Conservation (phyloP, 2,888 invertebrate species). For the Callimorpha dominula region DNA sequence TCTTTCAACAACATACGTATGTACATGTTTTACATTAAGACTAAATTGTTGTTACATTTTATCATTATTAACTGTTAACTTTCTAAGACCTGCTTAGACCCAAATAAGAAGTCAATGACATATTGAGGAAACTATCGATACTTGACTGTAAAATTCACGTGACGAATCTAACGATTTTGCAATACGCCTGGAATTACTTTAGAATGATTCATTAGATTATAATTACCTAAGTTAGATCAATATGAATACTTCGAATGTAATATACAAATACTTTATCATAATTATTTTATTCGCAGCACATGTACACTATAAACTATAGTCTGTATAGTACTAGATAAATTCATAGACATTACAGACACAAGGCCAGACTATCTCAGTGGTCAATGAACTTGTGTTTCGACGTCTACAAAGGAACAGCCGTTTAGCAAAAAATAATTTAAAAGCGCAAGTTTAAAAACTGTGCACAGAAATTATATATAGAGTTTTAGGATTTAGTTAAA, state of each 20-base stretch:
- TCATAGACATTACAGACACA: constrained; percentile 65
- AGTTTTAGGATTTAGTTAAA: not conserved
- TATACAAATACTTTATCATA: constrained; percentile 29
- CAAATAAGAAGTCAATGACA: constrained; percentile 72
- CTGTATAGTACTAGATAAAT: constrained; percentile 56
- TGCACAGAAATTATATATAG: constrained; percentile 39
- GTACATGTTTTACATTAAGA: not conserved
- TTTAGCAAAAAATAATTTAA: constrained; percentile 56
- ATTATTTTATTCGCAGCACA: constrained; percentile 30
- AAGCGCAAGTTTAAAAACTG: constrained; percentile 49
- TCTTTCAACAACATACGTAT: not conserved
- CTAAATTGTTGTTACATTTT: constrained; percentile 5
- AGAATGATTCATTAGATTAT: constrained; percentile 45
- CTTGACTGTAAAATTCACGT: constrained; percentile 67
- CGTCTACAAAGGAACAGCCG: constrained; percentile 63
- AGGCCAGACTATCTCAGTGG: constrained; percentile 75
- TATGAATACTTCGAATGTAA: constrained; percentile 14
- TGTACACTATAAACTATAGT: constrained; percentile 12
- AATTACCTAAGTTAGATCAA: constrained; percentile 36
- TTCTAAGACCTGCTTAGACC: constrained; percentile 50
- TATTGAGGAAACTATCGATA: constrained; percentile 75
- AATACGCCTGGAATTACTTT: constrained; percentile 55
- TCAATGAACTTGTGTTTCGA: constrained; percentile 70
- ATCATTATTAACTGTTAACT: constrained; percentile 9
- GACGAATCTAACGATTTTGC: constrained; percentile 66